Evolutionary conservation across 2,797 vertebrate genomes (phyloP), one percentile per base, ranked within the genome.

Genomic region (Kryptolebias ocellatus): DNA sequence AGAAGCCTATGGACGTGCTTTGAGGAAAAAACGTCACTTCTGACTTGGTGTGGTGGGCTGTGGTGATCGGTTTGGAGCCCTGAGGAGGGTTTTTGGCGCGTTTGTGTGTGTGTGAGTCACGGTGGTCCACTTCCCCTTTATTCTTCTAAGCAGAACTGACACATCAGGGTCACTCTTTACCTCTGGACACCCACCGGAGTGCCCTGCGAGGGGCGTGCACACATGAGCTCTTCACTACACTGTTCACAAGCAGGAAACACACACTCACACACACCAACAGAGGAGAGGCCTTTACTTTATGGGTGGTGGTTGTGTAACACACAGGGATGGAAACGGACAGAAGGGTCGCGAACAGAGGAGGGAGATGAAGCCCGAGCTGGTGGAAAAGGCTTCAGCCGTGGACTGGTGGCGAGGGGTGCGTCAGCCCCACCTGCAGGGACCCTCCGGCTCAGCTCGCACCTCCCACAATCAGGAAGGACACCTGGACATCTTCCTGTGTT

Each of bases 151-250:
- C 65, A 64, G 78, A 88, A 79, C 60, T 89, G 92, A 93, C 90
- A 91, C 89, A 92, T 87, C 78, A 67, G 88, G 92, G 90, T 91
- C 89, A 86, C 63, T 70, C 49, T 80, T 65, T 76, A 87, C 90
- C 89, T 84, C 79, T 1, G 88, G 90, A 90, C 78, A 83, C 83
- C 81, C 84, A 87, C 88, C 63, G 64, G 68, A 75, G 76, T 77
- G 66, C 61, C 78, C 78, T 60, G 17, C 18, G 0, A 85, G 85
- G 63, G 49, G 64, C 65, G 60, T 55, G 3, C 46, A 66, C 74
- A 74, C 72, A 66, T 60, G 68, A 87, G 80, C 80, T 80, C 77
- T 73, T 80, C 78, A 78, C 78, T 59, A 70, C 67, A 71, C 60
- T 27, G 11, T 75, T 64, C 83, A 66, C 60, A 65, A 66, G 74